A percentile compares a stretch with the other conserved stretches of the same genome.
Conservation (phyloP, 2,113 vertebrate species). For the Rhinoptilus africanus region DNA sequence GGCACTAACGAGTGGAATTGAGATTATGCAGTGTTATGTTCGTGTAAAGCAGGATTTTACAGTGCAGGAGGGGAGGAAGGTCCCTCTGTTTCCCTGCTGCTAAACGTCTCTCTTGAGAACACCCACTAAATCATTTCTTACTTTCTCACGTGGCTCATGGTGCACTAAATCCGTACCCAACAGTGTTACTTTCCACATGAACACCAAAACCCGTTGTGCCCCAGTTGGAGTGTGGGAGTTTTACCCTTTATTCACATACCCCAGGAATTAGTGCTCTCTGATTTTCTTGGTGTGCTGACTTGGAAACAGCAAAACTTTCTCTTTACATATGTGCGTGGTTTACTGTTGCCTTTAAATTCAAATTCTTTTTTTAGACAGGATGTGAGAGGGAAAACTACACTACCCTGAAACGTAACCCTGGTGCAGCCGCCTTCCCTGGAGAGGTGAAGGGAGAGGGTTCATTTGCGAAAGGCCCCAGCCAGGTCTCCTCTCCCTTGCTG, state of each 20-base stretch:
- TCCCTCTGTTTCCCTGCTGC: not conserved
- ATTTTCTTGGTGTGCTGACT: not conserved
- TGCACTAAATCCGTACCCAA: not conserved
- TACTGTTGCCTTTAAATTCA: not conserved
- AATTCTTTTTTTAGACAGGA: not conserved
- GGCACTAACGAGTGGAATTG: not conserved
- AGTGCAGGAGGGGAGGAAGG: not conserved
- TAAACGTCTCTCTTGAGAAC: not conserved
- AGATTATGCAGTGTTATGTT: not conserved
- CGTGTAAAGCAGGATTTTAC: not conserved
- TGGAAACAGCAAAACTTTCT: not conserved
- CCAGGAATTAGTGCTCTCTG: not conserved
- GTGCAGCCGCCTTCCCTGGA: not conserved
- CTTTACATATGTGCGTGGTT: not conserved
- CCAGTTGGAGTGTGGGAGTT: not conserved
- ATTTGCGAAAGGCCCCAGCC: not conserved
- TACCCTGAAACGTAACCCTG: not conserved
- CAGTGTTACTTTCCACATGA: not conserved
- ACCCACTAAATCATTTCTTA: not conserved
- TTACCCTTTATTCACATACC: not conserved
- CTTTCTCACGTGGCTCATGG: not conserved
- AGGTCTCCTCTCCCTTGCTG: not conserved
- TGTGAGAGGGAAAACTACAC: not conserved
- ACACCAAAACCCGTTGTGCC: not conserved
- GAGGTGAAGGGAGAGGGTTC: not conserved